Evolutionary conservation across 2,797 vertebrate genomes (phyloP).

Genomic region (Pseudochirops corinnae): DNA sequence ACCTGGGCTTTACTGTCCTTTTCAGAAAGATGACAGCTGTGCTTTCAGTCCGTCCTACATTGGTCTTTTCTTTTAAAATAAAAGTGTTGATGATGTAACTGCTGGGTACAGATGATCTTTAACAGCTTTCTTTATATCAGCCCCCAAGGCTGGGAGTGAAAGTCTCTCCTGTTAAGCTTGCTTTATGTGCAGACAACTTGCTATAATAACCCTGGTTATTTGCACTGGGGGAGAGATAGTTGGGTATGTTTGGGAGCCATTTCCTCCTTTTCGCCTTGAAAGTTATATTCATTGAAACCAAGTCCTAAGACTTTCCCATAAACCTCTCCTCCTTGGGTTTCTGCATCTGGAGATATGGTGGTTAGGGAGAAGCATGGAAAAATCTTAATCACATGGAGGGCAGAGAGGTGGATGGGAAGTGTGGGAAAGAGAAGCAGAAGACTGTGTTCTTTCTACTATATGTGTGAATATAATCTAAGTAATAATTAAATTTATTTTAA

Average conservation of each 20-base stretch:
- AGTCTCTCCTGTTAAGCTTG: not conserved
- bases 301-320: not conserved
- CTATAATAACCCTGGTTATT: not conserved
- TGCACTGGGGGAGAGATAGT: not conserved
- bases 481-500: no score
- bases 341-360: not conserved
- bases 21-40: not conserved
- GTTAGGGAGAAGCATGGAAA: not conserved
- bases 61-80: not conserved
- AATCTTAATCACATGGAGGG: not conserved
- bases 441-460: not conserved
- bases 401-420: not conserved
- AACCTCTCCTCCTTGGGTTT: not conserved
- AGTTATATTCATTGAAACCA: not conserved
- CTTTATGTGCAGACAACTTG: not conserved
- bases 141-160: not conserved
- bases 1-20: not conserved
- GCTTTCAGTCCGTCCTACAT: not conserved
- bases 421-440: not conserved
- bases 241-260: not conserved
- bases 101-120: constrained; percentile 6
- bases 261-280: not conserved
- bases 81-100: not conserved
- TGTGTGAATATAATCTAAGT: not conserved
- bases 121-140: not conserved